phyloP scores from a whole-genome alignment of 2,888 invertebrate species.

The Dusona sp. region DNA sequence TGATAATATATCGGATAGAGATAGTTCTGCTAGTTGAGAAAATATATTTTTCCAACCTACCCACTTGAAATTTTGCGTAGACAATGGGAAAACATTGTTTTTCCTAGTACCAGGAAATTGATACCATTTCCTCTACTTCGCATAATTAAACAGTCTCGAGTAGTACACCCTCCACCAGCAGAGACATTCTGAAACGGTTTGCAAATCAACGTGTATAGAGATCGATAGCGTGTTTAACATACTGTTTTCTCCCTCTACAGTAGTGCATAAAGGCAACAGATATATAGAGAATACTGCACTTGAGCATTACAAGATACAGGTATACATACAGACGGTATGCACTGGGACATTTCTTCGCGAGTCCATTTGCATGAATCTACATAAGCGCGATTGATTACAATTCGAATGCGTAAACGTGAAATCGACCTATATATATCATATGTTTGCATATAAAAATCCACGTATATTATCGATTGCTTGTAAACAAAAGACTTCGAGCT shows the following conservation, averaged over 20 bases:
- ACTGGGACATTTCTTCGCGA: conserved; percentile 67
- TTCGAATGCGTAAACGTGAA: conserved; percentile 49
- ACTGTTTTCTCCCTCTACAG: conserved; percentile 6
- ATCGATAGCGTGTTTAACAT: conserved; percentile 34
- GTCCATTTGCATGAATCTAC: conserved; percentile 75
- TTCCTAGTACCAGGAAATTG: neutral
- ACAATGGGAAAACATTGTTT: neutral
- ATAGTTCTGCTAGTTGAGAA: neutral
- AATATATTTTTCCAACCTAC: neutral
- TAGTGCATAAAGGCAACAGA: neutral
- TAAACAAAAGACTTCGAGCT: conserved; percentile 12
- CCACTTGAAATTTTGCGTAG: neutral
- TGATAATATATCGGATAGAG: no score
- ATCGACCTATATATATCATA: conserved; percentile 7
- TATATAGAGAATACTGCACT: conserved; percentile 32
- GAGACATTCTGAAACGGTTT: conserved; percentile 11
- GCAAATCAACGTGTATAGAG: conserved; percentile 34
- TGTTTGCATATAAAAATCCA: neutral
- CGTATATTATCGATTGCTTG: conserved; percentile 11
- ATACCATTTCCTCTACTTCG: neutral
- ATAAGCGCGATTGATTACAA: conserved; percentile 74
- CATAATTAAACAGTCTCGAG: conserved; percentile 10
- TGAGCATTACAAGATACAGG: conserved; percentile 23
- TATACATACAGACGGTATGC: conserved; percentile 4
- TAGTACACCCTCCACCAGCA: neutral